Percentiles rank a stretch among this genome's conserved stretches.
These are phyloP conservation scores for Nezara viridula DNA, from an alignment of 2,888 invertebrate species.

Conservation along the genomic window DNA sequence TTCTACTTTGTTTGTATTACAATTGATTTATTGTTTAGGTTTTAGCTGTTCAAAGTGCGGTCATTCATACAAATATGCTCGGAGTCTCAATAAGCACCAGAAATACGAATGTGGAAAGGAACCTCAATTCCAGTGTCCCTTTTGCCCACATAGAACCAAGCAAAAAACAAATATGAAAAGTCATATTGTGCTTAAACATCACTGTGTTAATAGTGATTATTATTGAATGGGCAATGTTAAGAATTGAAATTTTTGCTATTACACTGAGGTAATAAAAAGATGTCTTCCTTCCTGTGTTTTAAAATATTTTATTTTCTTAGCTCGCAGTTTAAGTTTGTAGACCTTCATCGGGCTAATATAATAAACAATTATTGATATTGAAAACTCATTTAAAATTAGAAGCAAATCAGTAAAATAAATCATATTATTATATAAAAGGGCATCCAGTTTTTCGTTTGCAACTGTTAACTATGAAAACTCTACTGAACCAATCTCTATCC, in stretches of 20 bases:
- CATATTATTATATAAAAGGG: no score
- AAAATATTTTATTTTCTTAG: not conserved
- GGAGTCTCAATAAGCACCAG: slow-evolving; percentile 63
- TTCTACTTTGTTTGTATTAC: no score
- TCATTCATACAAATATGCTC: slow-evolving; percentile 9
- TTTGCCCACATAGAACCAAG: slow-evolving; percentile 66
- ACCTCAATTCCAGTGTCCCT: slow-evolving; percentile 68
- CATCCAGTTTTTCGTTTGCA: no score
- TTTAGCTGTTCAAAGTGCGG: not conserved
- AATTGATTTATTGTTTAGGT: not conserved
- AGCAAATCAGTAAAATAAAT: no score
- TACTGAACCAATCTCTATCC: no score
- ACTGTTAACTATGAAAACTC: no score
- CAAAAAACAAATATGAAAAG: slow-evolving; percentile 39
- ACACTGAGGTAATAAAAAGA: not conserved
- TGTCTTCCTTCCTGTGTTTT: not conserved
- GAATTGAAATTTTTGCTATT: not conserved
- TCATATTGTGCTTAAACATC: not conserved
- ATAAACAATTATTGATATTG: no score
- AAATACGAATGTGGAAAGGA: slow-evolving; percentile 68
- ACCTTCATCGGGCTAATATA: no score
- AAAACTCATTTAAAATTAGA: no score
- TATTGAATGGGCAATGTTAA: not conserved
- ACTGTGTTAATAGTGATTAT: not conserved
- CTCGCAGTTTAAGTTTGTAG: not conserved